Percentiles rank a stretch among this genome's conserved stretches.
These are phyloP conservation scores for Eublepharis macularius DNA, from an alignment of 2,113 vertebrate genomes.

Conservation along the genomic window DNA sequence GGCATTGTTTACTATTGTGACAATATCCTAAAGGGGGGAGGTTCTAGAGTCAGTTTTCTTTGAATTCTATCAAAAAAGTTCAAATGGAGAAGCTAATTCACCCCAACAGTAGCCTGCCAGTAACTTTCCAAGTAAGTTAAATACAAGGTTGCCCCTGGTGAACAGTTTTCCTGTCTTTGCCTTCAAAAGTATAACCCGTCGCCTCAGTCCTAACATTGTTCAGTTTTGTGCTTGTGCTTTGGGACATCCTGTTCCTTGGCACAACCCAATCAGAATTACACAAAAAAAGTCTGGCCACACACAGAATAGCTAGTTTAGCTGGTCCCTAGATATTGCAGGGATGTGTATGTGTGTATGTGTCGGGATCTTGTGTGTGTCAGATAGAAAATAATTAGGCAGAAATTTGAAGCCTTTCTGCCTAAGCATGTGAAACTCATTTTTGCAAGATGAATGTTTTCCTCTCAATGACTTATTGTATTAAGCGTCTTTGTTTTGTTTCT, in stretches of 20 bases:
- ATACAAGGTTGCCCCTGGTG: background rate
- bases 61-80: no score
- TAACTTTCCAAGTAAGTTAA: no score
- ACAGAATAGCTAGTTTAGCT: background rate
- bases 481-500: slow-evolving; percentile 21
- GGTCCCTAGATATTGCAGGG: slow-evolving; percentile 16
- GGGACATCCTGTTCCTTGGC: background rate
- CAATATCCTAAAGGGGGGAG: no score
- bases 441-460: slow-evolving; percentile 49
- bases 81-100: no score
- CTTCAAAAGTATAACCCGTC: background rate
- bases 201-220: background rate
- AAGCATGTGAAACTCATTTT: slow-evolving; percentile 44
- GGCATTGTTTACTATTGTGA: no score
- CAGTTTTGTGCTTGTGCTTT: background rate
- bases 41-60: no score
- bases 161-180: background rate
- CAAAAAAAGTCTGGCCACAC: background rate
- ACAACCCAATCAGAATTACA: background rate
- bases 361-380: background rate
- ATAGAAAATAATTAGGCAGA: slow-evolving; percentile 43
- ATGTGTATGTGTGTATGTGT: slow-evolving; percentile 18
- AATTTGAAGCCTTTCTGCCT: background rate
- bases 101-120: no score
- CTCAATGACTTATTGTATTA: slow-evolving; percentile 46